These are phyloP conservation scores for Rhabdomys pumilio DNA, from an alignment of 2,797 vertebrate species.

Conservation along the genomic window DNA sequence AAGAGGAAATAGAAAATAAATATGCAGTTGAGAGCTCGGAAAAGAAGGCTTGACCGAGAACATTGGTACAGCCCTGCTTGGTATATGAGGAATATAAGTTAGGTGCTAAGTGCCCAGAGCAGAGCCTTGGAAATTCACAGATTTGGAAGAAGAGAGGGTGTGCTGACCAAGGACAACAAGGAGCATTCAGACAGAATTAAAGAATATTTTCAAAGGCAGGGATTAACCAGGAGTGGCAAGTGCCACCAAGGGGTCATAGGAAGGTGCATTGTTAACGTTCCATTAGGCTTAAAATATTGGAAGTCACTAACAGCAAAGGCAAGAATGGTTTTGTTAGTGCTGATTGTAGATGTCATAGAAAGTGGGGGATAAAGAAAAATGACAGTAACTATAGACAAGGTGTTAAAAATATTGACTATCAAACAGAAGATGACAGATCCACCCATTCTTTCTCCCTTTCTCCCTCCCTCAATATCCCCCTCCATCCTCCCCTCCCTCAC, in stretches of 20 bases:
- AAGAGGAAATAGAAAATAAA: background rate
- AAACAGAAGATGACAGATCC: background rate
- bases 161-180: background rate
- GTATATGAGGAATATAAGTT: background rate
- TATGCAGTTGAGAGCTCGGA: background rate
- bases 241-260: background rate
- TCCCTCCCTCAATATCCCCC: background rate
- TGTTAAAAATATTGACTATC: constrained; percentile 31
- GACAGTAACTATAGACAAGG: background rate
- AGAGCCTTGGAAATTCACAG: background rate
- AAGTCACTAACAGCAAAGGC: background rate
- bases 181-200: background rate
- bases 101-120: background rate
- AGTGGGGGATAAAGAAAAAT: background rate
- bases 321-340: background rate
- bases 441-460: background rate
- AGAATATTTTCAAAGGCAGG: background rate
- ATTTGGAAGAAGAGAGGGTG: background rate
- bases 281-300: background rate
- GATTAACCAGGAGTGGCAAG: background rate
- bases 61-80: background rate
- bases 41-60: background rate
- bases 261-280: background rate
- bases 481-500: too few relatives aligned
- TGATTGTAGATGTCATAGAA: background rate